A percentile compares a stretch with the other conserved stretches of the same genome.
Evolutionary conservation across 2,888 invertebrate genomes (phyloP).

Genomic region (Caenorhabditis angaria): DNA sequence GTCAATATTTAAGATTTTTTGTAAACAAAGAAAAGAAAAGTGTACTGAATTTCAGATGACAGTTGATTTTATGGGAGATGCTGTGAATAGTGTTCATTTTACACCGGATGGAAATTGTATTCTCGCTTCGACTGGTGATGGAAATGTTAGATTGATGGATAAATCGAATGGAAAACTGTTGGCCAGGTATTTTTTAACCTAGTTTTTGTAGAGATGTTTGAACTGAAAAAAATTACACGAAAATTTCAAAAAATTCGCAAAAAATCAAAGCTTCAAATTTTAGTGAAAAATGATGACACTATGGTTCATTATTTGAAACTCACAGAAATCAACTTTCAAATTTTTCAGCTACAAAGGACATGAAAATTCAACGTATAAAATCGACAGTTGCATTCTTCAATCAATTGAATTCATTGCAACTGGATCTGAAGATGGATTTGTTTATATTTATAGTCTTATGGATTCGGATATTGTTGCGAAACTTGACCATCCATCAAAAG

Average conservation of each 20-base stretch:
- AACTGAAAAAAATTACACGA: background rate
- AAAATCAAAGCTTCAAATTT: too few species aligned
- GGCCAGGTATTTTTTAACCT: constrained; percentile 79
- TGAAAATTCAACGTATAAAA: constrained; percentile 82
- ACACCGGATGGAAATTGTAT: constrained; percentile 93
- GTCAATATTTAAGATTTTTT: constrained; percentile 8
- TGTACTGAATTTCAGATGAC: constrained; percentile 73
- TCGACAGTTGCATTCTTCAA: constrained; percentile 86
- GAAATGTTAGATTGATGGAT: constrained; percentile 85
- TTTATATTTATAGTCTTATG: constrained; percentile 84
- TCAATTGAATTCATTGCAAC: constrained; percentile 87
- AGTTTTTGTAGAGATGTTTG: background rate
- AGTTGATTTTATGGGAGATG: constrained; percentile 83
- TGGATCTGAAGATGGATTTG: constrained; percentile 86
- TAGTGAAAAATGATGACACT: too few species aligned
- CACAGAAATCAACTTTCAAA: background rate
- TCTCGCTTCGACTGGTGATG: constrained; percentile 85
- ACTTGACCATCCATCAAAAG: constrained; percentile 59
- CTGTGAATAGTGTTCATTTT: constrained; percentile 84
- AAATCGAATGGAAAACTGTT: constrained; percentile 84
- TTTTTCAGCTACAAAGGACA: constrained; percentile 83
- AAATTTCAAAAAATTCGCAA: too few species aligned
- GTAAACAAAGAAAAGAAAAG: too few species aligned
- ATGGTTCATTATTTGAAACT: background rate
- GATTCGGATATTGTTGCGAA: constrained; percentile 73